These are phyloP conservation scores for Pachyseris speciosa DNA, from an alignment of 64 coral and sea anemone genomes.

Conservation along the genomic window DNA sequence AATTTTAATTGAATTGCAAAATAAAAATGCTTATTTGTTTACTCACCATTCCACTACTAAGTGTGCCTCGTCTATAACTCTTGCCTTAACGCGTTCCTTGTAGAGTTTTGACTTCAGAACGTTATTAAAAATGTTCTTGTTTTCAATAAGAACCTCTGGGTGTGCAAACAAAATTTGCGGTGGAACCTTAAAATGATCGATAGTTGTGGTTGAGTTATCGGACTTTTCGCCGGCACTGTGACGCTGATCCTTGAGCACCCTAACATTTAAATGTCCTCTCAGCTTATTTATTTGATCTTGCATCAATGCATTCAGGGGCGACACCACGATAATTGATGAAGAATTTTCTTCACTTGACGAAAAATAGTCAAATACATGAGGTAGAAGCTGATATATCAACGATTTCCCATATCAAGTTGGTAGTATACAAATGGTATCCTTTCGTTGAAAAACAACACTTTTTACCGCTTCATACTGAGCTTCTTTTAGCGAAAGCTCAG, in stretches of 20 bases:
- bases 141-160: neutral
- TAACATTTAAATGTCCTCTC: conserved; percentile 1
- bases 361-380: neutral
- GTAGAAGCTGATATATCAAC: conserved; percentile 49
- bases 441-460: neutral
- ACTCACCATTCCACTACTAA: conserved; percentile 26
- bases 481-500: too few species aligned
- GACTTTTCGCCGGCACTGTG: neutral
- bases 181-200: neutral
- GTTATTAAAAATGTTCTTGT: neutral
- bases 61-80: conserved; percentile 34
- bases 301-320: conserved; percentile 52
- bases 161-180: neutral
- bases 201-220: neutral
- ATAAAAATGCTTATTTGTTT: neutral
- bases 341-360: too few species aligned
- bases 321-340: conserved; percentile 16
- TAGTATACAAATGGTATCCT: neutral
- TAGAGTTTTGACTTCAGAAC: neutral
- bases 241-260: conserved; percentile 12
- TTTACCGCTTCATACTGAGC: too few species aligned
- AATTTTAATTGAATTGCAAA: too few species aligned
- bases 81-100: neutral
- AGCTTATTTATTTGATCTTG: conserved; percentile 53
- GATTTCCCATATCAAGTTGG: conserved; percentile 55